Conservation (phyloP, 1,140 invertebrate species). For the Macrobrachium rosenbergii region DNA sequence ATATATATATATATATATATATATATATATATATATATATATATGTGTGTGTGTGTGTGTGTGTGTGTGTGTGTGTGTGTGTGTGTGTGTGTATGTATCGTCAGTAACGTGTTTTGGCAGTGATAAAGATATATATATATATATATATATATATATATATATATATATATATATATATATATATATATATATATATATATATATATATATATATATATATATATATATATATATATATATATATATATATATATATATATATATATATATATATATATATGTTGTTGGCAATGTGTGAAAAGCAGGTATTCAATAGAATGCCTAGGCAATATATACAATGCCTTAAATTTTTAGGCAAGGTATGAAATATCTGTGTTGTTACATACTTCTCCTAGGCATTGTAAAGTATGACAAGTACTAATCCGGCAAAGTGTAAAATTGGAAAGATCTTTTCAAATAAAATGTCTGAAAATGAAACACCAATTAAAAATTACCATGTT, state of each 20-base stretch:
- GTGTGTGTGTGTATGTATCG: neutral
- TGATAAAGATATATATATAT: neutral
- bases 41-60: neutral
- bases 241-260: neutral
- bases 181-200: neutral
- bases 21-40: neutral
- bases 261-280: slow-evolving; percentile 8
- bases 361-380: too few species aligned
- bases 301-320: too few species aligned
- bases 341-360: too few species aligned
- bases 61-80: neutral
- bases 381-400: too few species aligned
- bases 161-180: neutral
- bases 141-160: neutral
- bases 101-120: neutral
- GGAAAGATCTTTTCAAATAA: too few species aligned
- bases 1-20: neutral
- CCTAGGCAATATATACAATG: too few species aligned
- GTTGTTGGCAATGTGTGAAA: too few species aligned
- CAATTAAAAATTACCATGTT: too few species aligned
- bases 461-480: too few species aligned
- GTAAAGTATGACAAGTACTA: too few species aligned
- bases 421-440: too few species aligned
- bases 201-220: neutral
- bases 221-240: neutral